Percentiles rank a stretch among this genome's conserved stretches.
Evolutionary conservation across 2,797 vertebrate species (phyloP).

Genomic region (Chrysocyon brachyurus): DNA sequence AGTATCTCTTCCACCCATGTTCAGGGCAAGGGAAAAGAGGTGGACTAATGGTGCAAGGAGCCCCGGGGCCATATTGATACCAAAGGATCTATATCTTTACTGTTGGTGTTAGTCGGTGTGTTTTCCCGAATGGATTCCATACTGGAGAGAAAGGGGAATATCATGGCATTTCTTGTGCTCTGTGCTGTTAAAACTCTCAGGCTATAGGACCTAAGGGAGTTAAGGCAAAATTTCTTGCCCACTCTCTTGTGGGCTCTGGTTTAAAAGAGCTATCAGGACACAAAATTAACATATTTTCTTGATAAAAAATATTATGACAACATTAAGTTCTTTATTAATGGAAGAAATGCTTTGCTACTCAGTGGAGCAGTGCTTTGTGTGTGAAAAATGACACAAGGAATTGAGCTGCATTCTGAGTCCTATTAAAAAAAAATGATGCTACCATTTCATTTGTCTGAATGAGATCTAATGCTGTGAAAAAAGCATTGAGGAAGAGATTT

Average conservation of each 20-base stretch:
- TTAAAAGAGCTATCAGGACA: background rate
- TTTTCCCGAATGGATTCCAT: background rate
- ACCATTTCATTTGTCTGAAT: slow-evolving; percentile 70
- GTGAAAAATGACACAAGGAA: background rate
- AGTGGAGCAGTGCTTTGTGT: background rate
- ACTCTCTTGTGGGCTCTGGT: background rate
- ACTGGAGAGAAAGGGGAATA: background rate
- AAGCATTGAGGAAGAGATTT: slow-evolving; percentile 61
- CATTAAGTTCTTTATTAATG: background rate
- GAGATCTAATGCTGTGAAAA: slow-evolving; percentile 49
- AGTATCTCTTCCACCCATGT: background rate
- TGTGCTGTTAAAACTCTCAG: background rate
- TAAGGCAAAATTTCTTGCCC: background rate
- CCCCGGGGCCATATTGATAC: background rate
- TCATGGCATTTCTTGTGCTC: too few relatives aligned
- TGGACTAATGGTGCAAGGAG: too few relatives aligned
- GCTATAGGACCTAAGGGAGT: background rate
- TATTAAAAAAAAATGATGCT: slow-evolving; percentile 70
- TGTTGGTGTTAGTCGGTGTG: background rate
- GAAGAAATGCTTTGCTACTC: background rate
- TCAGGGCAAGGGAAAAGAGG: background rate
- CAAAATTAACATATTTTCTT: slow-evolving; percentile 16
- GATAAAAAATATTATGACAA: background rate
- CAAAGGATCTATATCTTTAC: background rate
- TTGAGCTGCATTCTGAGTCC: background rate